Percentiles rank a stretch among this genome's conserved stretches.
Evolutionary conservation across 2,113 vertebrate species (phyloP).

Genomic region (Podiceps cristatus): DNA sequence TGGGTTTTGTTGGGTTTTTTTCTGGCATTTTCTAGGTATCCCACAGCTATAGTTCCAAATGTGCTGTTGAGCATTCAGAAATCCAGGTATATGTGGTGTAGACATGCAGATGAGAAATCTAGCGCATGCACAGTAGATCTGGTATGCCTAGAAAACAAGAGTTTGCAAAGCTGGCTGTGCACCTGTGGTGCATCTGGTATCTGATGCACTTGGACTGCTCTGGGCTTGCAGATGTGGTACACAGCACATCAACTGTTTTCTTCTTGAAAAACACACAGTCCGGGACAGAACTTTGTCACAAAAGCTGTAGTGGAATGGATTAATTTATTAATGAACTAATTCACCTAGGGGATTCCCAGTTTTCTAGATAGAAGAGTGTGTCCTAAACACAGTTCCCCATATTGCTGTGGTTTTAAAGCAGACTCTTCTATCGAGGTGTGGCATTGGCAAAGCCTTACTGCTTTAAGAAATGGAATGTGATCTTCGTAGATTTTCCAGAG

Average conservation of each 20-base stretch:
- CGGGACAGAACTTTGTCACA: background rate
- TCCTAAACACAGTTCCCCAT: background rate
- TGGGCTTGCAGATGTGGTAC: rapidly evolving
- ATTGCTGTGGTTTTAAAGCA: background rate
- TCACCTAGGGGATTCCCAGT: background rate
- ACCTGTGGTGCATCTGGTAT: background rate
- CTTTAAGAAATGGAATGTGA: background rate
- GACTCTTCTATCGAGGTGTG: background rate
- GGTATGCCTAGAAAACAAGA: background rate
- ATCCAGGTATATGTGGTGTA: background rate
- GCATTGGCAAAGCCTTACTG: background rate
- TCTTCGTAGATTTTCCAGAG: background rate
- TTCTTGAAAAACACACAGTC: background rate
- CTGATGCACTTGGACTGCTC: background rate
- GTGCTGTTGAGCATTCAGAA: background rate
- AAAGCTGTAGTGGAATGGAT: background rate
- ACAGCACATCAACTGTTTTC: background rate
- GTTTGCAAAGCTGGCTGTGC: background rate
- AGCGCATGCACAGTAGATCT: background rate
- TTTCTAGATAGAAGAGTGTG: background rate
- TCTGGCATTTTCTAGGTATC: background rate
- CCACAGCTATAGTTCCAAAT: background rate
- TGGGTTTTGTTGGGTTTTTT: background rate
- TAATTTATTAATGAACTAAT: background rate
- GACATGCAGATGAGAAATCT: background rate